Evolutionary conservation across 2,797 vertebrate species (phyloP), one percentile per base, ranked within the genome.

Genomic region (Orestias chungarensis): DNA sequence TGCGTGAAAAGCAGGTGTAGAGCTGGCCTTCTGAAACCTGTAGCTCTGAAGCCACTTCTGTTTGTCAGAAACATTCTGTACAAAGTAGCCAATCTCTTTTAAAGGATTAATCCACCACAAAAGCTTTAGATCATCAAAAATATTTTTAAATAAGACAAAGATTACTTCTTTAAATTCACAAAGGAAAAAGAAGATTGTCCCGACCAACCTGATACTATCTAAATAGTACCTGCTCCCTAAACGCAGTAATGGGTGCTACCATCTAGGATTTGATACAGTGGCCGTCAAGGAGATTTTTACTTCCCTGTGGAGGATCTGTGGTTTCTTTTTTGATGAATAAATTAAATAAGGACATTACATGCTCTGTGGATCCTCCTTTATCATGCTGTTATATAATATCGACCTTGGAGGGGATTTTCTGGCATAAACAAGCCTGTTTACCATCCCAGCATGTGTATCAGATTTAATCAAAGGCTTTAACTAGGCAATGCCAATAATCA

Each of bases 1-100:
- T 73, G 23, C 35, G 31, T 61, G 25, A 23, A 10, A 74, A 74
- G 55, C 33, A 71, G 27, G 64, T 68, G 64, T 14, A 33, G 64
- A 70, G 49, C 43, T 71, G 47, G 6, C 40, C 62, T 2, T n/a
- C 49, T 50, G 8, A 23, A 50, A n/a, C 47, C 47, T n/a, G 1
- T 4, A 10, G 23, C 6, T 49, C 6, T n/a, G 49, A 4, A 25
- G 23, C 9, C 1, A 25, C n/a, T 23, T 50, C n/a, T 50, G 49
- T 23, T 10, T n/a, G 23, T 50, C 25, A 0, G 10, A n/a, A 10
- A 11, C 23, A 50, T 47, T 44, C 2, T 57, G 8, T 59, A 59
- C 20, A 50, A 59, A 6, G 3, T 33, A 10, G 14, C 7, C 29
- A 17, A 15, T 55, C 31, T 15, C 6, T 18, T 59, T 59, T 59